A percentile compares a stretch with the other conserved stretches of the same genome.
These are phyloP conservation scores for Furnarius figulus DNA, from an alignment of 2,113 vertebrate genomes.

Conservation along the genomic window DNA sequence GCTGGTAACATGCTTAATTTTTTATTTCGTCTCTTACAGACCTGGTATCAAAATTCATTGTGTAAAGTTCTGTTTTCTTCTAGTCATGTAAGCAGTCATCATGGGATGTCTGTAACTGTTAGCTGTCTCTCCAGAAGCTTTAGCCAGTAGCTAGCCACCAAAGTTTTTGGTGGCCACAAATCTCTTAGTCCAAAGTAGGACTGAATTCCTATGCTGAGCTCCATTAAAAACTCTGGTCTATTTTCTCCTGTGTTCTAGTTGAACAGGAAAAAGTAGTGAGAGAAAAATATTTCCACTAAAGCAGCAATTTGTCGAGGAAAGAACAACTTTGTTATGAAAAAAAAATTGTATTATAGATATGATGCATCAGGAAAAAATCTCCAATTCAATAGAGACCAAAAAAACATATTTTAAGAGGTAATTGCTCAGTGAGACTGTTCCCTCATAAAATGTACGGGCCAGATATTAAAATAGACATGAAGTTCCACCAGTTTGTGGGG, in stretches of 20 bases:
- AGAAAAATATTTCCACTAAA: not conserved
- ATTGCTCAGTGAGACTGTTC: not conserved
- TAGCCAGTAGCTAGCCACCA: not conserved
- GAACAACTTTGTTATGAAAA: not conserved
- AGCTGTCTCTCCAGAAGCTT: not conserved
- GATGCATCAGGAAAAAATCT: not conserved
- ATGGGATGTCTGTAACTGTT: not conserved
- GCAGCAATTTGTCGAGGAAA: not conserved
- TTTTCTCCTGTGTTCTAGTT: not conserved
- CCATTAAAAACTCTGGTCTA: not conserved
- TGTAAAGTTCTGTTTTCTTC: not conserved
- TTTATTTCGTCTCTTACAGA: not conserved
- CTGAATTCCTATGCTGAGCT: not conserved
- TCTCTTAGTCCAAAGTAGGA: not conserved
- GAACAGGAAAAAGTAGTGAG: not conserved
- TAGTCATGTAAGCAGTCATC: not conserved
- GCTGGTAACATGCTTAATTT: not conserved
- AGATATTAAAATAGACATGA: not conserved
- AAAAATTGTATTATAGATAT: too few relatives aligned
- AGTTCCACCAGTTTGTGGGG: not conserved
- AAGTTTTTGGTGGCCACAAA: not conserved
- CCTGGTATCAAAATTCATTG: not conserved
- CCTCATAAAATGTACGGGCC: accelerated
- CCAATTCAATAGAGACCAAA: not conserved
- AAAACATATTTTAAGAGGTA: not conserved